phyloP scores from a whole-genome alignment of 2,797 vertebrate species.

The Vipera ursinii region DNA sequence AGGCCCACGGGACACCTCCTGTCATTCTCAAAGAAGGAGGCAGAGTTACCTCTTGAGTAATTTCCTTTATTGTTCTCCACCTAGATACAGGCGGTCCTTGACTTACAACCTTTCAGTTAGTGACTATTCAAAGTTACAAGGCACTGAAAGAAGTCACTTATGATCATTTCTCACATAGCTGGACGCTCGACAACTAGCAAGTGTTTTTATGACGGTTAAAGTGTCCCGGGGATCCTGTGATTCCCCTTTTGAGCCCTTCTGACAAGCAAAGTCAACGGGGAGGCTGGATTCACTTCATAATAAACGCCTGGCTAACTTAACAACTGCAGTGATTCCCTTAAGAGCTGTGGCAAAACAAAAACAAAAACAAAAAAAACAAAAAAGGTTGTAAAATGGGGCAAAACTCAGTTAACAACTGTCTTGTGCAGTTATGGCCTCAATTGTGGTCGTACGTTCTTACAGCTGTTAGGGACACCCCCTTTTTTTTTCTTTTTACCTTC shows the following conservation, averaged over 20 bases:
- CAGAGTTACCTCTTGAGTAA: too few species aligned
- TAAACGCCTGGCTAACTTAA: too few species aligned
- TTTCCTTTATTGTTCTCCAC: too few species aligned
- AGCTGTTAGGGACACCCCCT: neutral
- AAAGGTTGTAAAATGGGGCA: neutral
- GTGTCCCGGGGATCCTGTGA: too few species aligned
- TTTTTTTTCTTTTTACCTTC: conserved; percentile 70
- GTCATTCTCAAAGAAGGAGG: neutral
- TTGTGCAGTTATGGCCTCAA: neutral
- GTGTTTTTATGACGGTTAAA: neutral
- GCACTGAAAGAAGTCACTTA: neutral
- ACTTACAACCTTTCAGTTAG: neutral
- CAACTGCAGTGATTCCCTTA: too few species aligned
- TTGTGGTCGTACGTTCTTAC: neutral
- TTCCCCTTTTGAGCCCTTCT: neutral
- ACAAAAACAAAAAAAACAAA: too few species aligned
- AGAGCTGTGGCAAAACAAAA: neutral
- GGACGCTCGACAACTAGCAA: too few species aligned
- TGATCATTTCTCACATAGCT: too few species aligned
- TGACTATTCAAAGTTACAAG: neutral
- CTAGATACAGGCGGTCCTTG: too few species aligned
- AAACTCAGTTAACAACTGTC: neutral
- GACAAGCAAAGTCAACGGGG: neutral
- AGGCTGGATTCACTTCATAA: neutral
- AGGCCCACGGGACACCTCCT: neutral